Percentiles rank a stretch among this genome's conserved stretches.
Conservation (phyloP, 2,888 invertebrate species). For the Lithophane socia region DNA sequence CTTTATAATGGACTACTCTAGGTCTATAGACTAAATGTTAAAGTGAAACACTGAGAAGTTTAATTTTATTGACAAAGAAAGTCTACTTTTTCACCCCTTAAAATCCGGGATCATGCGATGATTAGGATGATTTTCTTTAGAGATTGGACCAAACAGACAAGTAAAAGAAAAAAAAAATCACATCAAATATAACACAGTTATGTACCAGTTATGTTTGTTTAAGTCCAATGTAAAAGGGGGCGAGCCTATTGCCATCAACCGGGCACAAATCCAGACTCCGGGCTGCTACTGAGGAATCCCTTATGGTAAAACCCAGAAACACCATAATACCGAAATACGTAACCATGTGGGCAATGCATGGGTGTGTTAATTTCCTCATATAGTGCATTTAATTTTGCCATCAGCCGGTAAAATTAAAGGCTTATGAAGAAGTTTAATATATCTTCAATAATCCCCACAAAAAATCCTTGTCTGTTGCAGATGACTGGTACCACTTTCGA, state of each 20-base stretch:
- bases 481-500: neutral
- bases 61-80: neutral
- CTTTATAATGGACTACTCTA: neutral
- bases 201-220: neutral
- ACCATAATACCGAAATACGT: neutral
- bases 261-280: neutral
- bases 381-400: neutral
- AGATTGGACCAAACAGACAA: no score
- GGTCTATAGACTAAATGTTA: no score
- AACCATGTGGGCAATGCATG: neutral
- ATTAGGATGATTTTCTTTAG: neutral
- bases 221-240: neutral
- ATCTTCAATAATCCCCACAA: neutral
- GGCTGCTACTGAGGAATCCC: neutral
- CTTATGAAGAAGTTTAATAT: neutral
- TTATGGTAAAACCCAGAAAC: neutral
- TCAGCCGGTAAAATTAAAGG: neutral
- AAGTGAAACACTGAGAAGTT: neutral
- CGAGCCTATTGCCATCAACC: neutral
- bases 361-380: neutral
- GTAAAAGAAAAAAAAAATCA: neutral
- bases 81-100: neutral
- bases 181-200: neutral
- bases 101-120: neutral
- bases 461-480: neutral